Percentiles rank a stretch among this genome's conserved stretches.
Evolutionary conservation across 2,113 vertebrate species (phyloP).

Genomic region (Galeopterus variegatus): DNA sequence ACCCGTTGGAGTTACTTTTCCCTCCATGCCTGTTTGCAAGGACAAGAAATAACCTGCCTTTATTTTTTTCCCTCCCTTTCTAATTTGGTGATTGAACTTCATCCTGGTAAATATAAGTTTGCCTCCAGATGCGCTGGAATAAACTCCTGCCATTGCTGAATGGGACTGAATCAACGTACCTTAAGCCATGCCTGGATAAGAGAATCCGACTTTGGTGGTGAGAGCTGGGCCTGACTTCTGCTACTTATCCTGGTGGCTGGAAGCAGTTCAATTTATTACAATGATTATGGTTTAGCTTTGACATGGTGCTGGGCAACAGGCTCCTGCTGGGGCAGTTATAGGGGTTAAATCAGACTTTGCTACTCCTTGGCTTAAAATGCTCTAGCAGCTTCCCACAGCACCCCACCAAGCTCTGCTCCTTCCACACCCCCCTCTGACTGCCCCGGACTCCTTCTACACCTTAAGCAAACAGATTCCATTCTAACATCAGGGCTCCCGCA

Average conservation of each 20-base stretch:
- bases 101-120: background rate
- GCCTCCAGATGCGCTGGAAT: background rate
- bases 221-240: background rate
- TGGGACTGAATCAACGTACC: background rate
- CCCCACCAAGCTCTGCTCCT: background rate
- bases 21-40: background rate
- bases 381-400: rapidly evolving
- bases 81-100: background rate
- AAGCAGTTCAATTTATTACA: background rate
- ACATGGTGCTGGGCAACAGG: rapidly evolving
- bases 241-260: background rate
- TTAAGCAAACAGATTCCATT: background rate
- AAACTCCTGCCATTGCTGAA: no score
- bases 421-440: background rate
- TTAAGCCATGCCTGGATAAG: rapidly evolving
- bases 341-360: background rate
- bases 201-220: background rate
- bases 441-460: background rate
- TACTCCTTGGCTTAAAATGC: background rate
- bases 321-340: background rate
- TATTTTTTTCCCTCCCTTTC: background rate
- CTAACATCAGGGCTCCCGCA: background rate
- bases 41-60: background rate
- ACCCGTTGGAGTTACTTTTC: background rate
- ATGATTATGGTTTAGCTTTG: rapidly evolving